A percentile compares a stretch with the other conserved stretches of the same genome.
phyloP scores from a whole-genome alignment of 2,888 invertebrate genomes.

The Drosophila subsilvestris region DNA sequence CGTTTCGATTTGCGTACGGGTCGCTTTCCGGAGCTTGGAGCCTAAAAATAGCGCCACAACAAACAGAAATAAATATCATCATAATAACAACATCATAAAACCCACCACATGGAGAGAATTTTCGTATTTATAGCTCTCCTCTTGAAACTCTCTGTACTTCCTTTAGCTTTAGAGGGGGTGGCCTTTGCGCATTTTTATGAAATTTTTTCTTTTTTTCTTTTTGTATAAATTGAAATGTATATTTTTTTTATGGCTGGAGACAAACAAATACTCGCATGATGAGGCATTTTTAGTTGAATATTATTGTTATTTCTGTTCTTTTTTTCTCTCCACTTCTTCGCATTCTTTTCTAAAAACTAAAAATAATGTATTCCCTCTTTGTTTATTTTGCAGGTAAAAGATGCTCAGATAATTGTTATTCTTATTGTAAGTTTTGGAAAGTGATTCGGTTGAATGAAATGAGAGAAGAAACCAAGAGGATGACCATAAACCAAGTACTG shows the following conservation, averaged over 20 bases:
- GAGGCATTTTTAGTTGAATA: constrained; percentile 15
- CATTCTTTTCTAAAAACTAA: constrained; percentile 1
- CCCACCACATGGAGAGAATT: constrained; percentile 40
- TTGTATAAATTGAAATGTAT: constrained; percentile 54
- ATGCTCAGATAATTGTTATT: constrained; percentile 25
- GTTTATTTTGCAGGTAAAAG: constrained; percentile 40
- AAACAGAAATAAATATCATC: constrained; percentile 30
- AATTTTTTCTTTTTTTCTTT: constrained; percentile 11
- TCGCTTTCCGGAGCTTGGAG: neutral
- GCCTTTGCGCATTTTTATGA: constrained; percentile 21
- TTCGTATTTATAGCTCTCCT: constrained; percentile 24
- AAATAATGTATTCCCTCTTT: constrained; percentile 28
- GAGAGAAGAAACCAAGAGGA: neutral
- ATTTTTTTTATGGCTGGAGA: constrained; percentile 22
- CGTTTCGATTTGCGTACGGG: neutral
- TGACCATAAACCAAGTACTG: neutral
- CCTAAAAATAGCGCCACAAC: constrained; percentile 26
- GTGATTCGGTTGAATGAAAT: neutral
- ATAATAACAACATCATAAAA: constrained; percentile 39
- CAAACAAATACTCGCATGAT: constrained; percentile 17
- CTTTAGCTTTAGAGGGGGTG: constrained; percentile 14
- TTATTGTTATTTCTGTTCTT: constrained; percentile 17
- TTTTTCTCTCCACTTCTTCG: neutral
- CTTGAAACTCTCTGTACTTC: constrained; percentile 14
- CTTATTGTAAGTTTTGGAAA: constrained; percentile 9